Evolutionary conservation across 2,113 vertebrate species (phyloP).

Genomic region (Arothron firmamentum): DNA sequence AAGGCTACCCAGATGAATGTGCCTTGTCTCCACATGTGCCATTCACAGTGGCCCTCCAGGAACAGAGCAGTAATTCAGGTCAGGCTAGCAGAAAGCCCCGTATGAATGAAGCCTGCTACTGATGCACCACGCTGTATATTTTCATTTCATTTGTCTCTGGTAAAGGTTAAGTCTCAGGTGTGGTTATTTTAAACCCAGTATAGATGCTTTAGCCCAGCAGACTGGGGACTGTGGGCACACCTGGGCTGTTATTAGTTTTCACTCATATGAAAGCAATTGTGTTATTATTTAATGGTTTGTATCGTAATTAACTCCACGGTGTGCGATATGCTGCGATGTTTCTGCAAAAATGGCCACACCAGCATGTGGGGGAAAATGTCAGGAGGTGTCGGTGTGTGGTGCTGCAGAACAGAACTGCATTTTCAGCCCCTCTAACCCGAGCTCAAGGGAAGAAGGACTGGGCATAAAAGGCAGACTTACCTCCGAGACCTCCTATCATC

Average conservation of each 20-base stretch:
- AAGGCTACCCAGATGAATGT: conserved; percentile 72
- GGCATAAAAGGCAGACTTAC: conserved; percentile 64
- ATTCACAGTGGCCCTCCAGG: conserved; percentile 73
- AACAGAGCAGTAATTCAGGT: conserved; percentile 77
- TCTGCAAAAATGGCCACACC: conserved; percentile 17
- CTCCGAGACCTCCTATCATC: conserved; percentile 68
- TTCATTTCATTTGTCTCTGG: conserved; percentile 79
- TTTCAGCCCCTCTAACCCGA: conserved; percentile 44
- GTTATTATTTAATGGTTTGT: no score
- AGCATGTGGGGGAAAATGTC: conserved; percentile 27
- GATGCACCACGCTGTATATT: conserved; percentile 71
- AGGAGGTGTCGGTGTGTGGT: conserved; percentile 41
- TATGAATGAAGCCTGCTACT: conserved; percentile 75
- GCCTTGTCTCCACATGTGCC: conserved; percentile 70
- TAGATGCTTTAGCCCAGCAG: conserved; percentile 78
- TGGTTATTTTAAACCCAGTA: conserved; percentile 82
- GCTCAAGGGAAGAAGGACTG: conserved; percentile 57
- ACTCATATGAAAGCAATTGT: no score
- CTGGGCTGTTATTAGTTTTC: conserved; percentile 49
- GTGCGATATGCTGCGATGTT: not conserved
- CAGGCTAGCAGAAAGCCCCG: conserved; percentile 72
- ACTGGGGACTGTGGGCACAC: conserved; percentile 69
- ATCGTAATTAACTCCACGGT: not conserved
- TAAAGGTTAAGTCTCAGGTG: conserved; percentile 81
- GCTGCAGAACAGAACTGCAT: conserved; percentile 36